A percentile compares a stretch with the other conserved stretches of the same genome.
phyloP scores from a whole-genome alignment of 2,888 invertebrate species.

The Drosophila mimetica region DNA sequence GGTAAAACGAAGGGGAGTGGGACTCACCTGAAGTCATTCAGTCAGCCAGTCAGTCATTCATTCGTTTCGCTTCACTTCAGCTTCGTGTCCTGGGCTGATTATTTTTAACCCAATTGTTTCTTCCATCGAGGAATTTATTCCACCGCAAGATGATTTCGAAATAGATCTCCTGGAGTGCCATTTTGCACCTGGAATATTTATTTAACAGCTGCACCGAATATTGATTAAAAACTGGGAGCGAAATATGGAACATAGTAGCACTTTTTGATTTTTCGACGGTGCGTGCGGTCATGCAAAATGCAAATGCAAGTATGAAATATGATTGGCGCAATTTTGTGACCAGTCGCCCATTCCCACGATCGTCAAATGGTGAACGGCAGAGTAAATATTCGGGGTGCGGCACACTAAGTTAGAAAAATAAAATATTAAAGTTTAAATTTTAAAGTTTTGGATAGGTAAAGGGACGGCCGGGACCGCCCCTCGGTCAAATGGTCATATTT shows the following conservation, averaged over 20 bases:
- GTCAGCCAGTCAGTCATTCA: slow-evolving; percentile 5
- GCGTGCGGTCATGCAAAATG: slow-evolving; percentile 48
- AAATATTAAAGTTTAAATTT: no score
- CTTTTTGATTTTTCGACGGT: slow-evolving; percentile 13
- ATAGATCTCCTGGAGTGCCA: slow-evolving; percentile 9
- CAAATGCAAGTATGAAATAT: slow-evolving; percentile 44
- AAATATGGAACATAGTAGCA: background rate
- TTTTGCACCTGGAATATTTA: background rate
- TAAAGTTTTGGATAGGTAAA: no score
- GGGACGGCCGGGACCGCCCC: no score
- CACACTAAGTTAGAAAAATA: background rate
- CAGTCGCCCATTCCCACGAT: slow-evolving; percentile 10
- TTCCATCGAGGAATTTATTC: background rate
- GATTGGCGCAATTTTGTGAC: slow-evolving; percentile 52
- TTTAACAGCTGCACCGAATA: slow-evolving; percentile 7
- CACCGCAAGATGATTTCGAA: background rate
- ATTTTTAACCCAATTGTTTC: slow-evolving; percentile 53
- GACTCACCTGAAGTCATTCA: slow-evolving; percentile 30
- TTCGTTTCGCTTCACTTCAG: background rate
- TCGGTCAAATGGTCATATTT: no score
- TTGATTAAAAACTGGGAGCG: slow-evolving; percentile 10
- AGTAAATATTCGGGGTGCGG: background rate
- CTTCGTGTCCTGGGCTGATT: slow-evolving; percentile 37
- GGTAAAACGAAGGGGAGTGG: background rate
- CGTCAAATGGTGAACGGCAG: background rate